Conservation (phyloP, 1,140 invertebrate genomes). For the Drosophila takahashii region DNA sequence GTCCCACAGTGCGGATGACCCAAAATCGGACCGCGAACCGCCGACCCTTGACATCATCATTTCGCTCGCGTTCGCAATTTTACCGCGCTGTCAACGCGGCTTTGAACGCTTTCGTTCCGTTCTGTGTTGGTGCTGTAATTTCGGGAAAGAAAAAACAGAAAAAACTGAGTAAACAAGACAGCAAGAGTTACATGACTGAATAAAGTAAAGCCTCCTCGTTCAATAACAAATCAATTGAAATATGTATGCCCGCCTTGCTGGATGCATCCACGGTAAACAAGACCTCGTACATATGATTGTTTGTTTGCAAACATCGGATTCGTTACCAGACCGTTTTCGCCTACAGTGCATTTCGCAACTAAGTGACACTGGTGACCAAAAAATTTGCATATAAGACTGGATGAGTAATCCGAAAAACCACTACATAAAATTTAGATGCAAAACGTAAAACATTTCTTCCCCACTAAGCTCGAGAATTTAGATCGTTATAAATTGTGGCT, state of each 20-base stretch:
- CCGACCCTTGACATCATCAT: conserved; percentile 12
- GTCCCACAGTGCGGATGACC: conserved; percentile 73
- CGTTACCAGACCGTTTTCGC: conserved; percentile 12
- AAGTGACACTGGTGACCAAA: background rate
- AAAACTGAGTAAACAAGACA: conserved; percentile 30
- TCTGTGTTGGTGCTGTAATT: conserved; percentile 17
- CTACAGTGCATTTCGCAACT: conserved; percentile 22
- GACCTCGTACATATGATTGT: conserved; percentile 22
- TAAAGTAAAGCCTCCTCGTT: conserved; percentile 38
- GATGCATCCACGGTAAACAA: conserved; percentile 43
- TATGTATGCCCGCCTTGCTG: conserved; percentile 23
- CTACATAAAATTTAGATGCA: background rate
- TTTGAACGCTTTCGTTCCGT: conserved; percentile 21
- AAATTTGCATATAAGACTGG: background rate
- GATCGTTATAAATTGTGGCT: background rate
- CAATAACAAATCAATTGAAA: conserved; percentile 47
- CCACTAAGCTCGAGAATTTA: background rate
- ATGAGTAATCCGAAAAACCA: background rate
- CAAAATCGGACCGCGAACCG: conserved; percentile 31
- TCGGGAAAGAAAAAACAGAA: background rate
- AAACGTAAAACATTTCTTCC: background rate
- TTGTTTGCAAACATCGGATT: conserved; percentile 37
- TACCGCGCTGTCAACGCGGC: conserved; percentile 10
- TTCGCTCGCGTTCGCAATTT: conserved; percentile 27
- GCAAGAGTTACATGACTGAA: conserved; percentile 31